A percentile compares a stretch with the other conserved stretches of the same genome.
These are phyloP conservation scores for Abrostola triplasia DNA, from an alignment of 2,888 invertebrate genomes.

Conservation along the genomic window DNA sequence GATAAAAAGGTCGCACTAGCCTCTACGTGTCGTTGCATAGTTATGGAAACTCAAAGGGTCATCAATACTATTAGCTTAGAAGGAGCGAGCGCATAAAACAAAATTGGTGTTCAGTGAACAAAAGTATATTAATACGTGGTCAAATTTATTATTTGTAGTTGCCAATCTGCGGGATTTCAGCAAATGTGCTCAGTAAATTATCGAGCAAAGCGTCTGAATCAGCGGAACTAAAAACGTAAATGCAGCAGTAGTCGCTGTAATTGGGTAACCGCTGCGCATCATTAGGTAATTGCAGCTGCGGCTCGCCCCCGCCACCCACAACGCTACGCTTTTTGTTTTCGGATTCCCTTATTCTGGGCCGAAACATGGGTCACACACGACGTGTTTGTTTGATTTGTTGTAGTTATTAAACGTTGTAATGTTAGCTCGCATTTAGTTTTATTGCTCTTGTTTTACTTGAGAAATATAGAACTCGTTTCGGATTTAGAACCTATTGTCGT, in stretches of 20 bases:
- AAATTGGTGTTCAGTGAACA: neutral
- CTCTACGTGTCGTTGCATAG: constrained; percentile 48
- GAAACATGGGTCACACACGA: constrained; percentile 46
- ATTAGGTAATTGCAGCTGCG: constrained; percentile 85
- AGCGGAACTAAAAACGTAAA: constrained; percentile 80
- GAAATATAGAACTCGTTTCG: constrained; percentile 2
- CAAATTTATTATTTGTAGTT: constrained; percentile 37
- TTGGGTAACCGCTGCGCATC: constrained; percentile 83
- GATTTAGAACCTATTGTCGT: neutral
- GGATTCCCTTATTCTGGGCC: constrained; percentile 38
- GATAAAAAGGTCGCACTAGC: constrained; percentile 65
- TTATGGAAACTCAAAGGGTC: constrained; percentile 42
- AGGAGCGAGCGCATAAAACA: neutral
- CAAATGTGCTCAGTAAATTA: constrained; percentile 66
- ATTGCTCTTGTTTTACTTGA: constrained; percentile 13
- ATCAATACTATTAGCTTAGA: constrained; percentile 34
- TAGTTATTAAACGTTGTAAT: constrained; percentile 37
- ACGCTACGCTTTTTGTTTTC: constrained; percentile 56
- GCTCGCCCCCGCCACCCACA: constrained; percentile 54
- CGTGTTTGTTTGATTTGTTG: constrained; percentile 45
- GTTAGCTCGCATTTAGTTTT: constrained; percentile 10
- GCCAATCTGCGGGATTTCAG: constrained; percentile 49
- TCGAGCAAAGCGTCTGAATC: constrained; percentile 68
- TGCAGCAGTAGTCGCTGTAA: constrained; percentile 76
- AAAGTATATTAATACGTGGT: constrained; percentile 20